These are phyloP conservation scores for Protodeltote pygarga DNA, from an alignment of 2,888 invertebrate genomes.

Conservation along the genomic window DNA sequence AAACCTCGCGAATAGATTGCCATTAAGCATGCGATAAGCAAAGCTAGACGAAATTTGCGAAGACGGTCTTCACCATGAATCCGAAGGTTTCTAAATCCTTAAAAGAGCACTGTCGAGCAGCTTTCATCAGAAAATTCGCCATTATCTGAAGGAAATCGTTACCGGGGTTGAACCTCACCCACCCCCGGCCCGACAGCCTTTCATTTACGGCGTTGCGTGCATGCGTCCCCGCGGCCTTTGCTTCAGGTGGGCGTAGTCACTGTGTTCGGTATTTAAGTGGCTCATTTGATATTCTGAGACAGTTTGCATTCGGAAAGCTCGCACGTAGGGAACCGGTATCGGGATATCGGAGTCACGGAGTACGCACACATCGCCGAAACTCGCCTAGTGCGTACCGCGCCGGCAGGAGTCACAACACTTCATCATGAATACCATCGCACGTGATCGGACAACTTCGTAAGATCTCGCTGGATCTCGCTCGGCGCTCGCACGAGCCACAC, in stretches of 20 bases:
- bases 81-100: constrained; percentile 78
- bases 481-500: constrained; percentile 55
- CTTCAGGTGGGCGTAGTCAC: constrained; percentile 85
- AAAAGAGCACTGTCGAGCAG: constrained; percentile 79
- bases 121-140: constrained; percentile 85
- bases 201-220: constrained; percentile 85
- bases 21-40: constrained; percentile 71
- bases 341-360: constrained; percentile 69
- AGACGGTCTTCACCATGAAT: constrained; percentile 77
- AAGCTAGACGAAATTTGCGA: constrained; percentile 72
- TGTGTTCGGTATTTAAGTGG: constrained; percentile 85
- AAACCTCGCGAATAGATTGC: constrained; percentile 57
- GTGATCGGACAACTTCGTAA: constrained; percentile 55
- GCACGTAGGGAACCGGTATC: constrained; percentile 75
- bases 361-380: constrained; percentile 42
- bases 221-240: constrained; percentile 81
- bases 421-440: constrained; percentile 56
- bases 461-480: constrained; percentile 25
- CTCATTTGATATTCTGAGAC: constrained; percentile 86
- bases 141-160: constrained; percentile 86
- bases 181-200: constrained; percentile 77
- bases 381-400: constrained; percentile 39
- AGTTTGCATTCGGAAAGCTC: constrained; percentile 83
- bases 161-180: constrained; percentile 80
- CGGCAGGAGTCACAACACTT: constrained; percentile 55